A percentile compares a stretch with the other conserved stretches of the same genome.
These are phyloP conservation scores for Mythimna lalbum DNA, from an alignment of 2,888 invertebrate genomes.

Conservation along the genomic window DNA sequence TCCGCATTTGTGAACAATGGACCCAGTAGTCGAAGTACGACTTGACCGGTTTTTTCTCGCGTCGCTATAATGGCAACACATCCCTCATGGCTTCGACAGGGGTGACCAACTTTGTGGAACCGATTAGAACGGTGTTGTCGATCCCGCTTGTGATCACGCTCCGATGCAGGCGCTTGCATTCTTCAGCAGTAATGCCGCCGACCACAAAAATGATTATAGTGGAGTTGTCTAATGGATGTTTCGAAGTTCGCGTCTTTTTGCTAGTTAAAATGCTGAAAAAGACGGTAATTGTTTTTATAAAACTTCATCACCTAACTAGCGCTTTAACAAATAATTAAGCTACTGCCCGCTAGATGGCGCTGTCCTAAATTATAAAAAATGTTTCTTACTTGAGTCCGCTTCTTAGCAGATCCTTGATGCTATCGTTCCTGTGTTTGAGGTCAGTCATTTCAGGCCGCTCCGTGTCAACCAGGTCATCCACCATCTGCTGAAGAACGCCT, in stretches of 20 bases:
- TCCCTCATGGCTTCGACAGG: constrained; percentile 84
- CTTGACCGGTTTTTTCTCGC: constrained; percentile 21
- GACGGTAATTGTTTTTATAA: not conserved
- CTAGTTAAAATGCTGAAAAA: constrained; percentile 90
- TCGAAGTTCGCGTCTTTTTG: constrained; percentile 78
- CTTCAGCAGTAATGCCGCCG: constrained; percentile 92
- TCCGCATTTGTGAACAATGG: constrained; percentile 22
- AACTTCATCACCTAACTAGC: not conserved
- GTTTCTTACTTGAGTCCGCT: constrained; percentile 91
- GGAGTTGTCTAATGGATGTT: constrained; percentile 92
- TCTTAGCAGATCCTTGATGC: constrained; percentile 90
- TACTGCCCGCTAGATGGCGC: constrained; percentile 54
- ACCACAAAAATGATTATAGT: constrained; percentile 92
- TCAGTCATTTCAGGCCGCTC: constrained; percentile 91
- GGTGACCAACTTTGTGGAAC: constrained; percentile 81
- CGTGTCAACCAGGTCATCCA: constrained; percentile 91
- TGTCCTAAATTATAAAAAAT: not conserved
- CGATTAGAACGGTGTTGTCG: constrained; percentile 83
- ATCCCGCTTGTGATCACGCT: constrained; percentile 86
- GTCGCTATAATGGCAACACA: constrained; percentile 67
- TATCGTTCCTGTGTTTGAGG: constrained; percentile 90
- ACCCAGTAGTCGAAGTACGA: constrained; percentile 10
- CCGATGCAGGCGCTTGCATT: constrained; percentile 89
- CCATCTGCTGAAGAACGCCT: constrained; percentile 91
- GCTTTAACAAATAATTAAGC: not conserved